These are phyloP conservation scores for Pampus argenteus DNA, from an alignment of 2,797 vertebrate species.

Conservation along the genomic window DNA sequence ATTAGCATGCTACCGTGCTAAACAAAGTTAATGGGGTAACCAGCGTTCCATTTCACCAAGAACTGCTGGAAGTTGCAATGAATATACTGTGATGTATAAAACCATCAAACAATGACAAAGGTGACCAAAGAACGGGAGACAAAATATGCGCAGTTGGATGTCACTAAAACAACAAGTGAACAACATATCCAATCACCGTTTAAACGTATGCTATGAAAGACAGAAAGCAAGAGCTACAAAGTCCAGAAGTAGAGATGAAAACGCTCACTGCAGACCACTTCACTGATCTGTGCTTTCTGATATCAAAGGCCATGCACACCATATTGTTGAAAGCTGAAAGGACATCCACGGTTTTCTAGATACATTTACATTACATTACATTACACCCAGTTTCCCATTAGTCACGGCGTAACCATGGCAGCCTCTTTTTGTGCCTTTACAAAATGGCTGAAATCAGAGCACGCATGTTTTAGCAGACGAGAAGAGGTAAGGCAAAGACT, in stretches of 20 bases:
- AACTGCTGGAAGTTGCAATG: not conserved
- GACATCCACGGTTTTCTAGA: conserved; percentile 52
- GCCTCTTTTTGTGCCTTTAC: conserved; percentile 46
- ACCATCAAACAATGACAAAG: too few species aligned
- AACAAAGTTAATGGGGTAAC: too few species aligned
- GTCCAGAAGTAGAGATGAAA: not conserved
- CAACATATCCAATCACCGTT: not conserved
- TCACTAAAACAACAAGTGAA: not conserved
- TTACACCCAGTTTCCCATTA: conserved; percentile 38
- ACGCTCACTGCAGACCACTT: not conserved
- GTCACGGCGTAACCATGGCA: conserved; percentile 53
- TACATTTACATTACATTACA: conserved; percentile 61
- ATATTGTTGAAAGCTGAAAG: conserved; percentile 57
- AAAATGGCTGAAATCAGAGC: conserved; percentile 23
- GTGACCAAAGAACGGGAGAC: not conserved
- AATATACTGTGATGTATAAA: not conserved
- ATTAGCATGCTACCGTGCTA: too few species aligned
- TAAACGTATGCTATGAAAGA: not conserved
- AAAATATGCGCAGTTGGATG: not conserved
- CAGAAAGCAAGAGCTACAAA: not conserved
- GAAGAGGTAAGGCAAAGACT: not conserved
- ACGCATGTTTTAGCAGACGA: not conserved
- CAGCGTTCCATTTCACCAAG: too few species aligned
- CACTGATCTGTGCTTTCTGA: not conserved
- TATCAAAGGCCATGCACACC: conserved; percentile 14